Evolutionary conservation across 2,113 vertebrate species (phyloP).

Genomic region (Anhinga rufa): DNA sequence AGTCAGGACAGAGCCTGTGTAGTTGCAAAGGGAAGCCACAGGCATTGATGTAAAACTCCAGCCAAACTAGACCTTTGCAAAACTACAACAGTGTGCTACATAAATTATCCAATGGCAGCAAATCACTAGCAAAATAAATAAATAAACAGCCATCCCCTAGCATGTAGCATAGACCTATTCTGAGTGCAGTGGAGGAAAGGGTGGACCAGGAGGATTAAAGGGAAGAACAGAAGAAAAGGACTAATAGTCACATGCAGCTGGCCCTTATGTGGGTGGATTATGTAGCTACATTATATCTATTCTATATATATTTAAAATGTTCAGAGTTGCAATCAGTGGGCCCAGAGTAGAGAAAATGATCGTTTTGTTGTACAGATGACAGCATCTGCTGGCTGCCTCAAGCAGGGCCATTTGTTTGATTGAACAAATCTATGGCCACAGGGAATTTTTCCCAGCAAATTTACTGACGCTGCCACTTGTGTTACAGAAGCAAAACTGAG

Average conservation of each 20-base stretch:
- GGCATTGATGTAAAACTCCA: background rate
- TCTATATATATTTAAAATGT: background rate
- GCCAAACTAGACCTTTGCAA: background rate
- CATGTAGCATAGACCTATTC: background rate
- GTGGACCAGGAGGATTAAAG: background rate
- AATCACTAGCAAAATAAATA: background rate
- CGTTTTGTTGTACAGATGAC: background rate
- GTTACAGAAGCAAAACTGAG: constrained; percentile 20
- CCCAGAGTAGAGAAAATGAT: background rate
- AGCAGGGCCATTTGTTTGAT: constrained; percentile 40
- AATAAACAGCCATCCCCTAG: background rate
- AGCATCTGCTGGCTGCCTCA: constrained; percentile 25
- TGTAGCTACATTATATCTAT: background rate
- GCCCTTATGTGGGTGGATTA: background rate
- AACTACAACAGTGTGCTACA: background rate
- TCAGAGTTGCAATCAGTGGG: background rate
- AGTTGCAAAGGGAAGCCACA: background rate
- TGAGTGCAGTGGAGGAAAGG: background rate
- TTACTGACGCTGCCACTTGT: background rate
- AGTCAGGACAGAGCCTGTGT: background rate
- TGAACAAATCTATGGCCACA: constrained; percentile 36
- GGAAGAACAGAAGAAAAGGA: background rate
- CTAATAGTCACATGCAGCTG: background rate
- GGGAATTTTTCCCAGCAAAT: constrained; percentile 44
- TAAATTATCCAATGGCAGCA: background rate